Base-by-base conservation (phyloP, 1,140 invertebrate genomes). In the Hypsibius dujardini region DNA sequence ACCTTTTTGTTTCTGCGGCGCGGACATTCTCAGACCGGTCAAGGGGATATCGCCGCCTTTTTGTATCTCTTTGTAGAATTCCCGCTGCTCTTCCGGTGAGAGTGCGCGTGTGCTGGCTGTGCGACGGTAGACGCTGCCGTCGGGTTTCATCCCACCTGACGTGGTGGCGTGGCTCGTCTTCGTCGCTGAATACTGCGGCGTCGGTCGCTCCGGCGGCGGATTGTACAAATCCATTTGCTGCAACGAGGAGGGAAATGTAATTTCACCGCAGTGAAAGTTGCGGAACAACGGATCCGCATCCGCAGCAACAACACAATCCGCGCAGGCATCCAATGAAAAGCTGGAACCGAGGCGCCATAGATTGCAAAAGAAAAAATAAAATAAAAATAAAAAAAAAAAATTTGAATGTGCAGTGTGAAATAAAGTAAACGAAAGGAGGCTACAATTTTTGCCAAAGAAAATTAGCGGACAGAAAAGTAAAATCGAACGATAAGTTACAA, bases 11-110 rank as follows among this genome's bases (percentile, higher is more conserved):
- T 85, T 84, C 78, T 90, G 88, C 1, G 92, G 92, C 15, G 88
- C 89, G 56, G 86, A 85, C 79, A 93, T 92, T 45, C 90, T 83
- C 75, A 92, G 84, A 62, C 90, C 90, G 74, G 90, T 86, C 40
- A 92, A 81, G 46, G 90, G 90, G 1, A 91, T 88, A 81, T 96
- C 92, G 1, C 91, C 92, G 2, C 92, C 92, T 73, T 87, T 87
- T 78, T 92, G 90, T 70, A 92, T 85, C 42, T 85, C 86, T 77
- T 88, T 87, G 78, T 95, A 95, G 12, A 86, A 86, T 72, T 87
- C 84, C 73, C 86, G 84, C 75, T 90, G 86, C 76, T 92, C 88
- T 2, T 85, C 82, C 1, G 88, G 89, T 72, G 87, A 89, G 42
- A 89, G 76, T 86, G 86, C 46, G 73, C 73, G 50, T 72, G 71